Base-by-base conservation (phyloP, 2,888 invertebrate species). In the Penaeus monodon region DNA sequence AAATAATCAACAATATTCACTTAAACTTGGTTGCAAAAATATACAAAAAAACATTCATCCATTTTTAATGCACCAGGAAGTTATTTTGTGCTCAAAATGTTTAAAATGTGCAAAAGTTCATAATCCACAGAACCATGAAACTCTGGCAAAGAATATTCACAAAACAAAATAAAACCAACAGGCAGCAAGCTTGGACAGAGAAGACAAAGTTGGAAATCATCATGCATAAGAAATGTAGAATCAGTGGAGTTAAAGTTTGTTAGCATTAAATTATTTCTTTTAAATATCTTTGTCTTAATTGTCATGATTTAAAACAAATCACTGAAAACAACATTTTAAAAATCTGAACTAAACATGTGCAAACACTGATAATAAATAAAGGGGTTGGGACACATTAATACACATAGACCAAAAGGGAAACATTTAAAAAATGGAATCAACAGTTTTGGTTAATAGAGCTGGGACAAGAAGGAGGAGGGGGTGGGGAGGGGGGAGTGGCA, bases 141-240 rank as follows among this genome's bases (percentile, higher is more conserved):
- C 44, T 44, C 44, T 44, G 44, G 74, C 44, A 76, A 76, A 57
- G n/a, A 77, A 77, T 77, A 77, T 57, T 49, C 77, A 77, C 57
- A 77, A 57, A 24, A 44, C 38, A 77, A 20, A 77, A 77, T 63
- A 77, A 38, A 77, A 77, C 77, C 82, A 82, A 73, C 68, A 82
- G 82, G 70, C 82, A 82, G 82, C 82, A 82, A 82, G 82, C 82
- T 82, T 82, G 65, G 65, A 82, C 70, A 82, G 82, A 82, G 73
- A 70, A 82, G 73, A 65, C 57, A 73, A 82, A 79, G 49, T 57
- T n/a, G 14, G 73, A 57, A 63, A 70, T 73, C 70, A 73, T 27
- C 82, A 82, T 82, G 82, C 82, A 81, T 24, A 68, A n/a, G 38
- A 29, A 80, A 64, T 65, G 38, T 65, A 38, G 27, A 38, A 68